Percentiles rank a stretch among this genome's conserved stretches.
These are phyloP conservation scores for Nymphalis io DNA, from an alignment of 1,140 invertebrate species.

Conservation along the genomic window DNA sequence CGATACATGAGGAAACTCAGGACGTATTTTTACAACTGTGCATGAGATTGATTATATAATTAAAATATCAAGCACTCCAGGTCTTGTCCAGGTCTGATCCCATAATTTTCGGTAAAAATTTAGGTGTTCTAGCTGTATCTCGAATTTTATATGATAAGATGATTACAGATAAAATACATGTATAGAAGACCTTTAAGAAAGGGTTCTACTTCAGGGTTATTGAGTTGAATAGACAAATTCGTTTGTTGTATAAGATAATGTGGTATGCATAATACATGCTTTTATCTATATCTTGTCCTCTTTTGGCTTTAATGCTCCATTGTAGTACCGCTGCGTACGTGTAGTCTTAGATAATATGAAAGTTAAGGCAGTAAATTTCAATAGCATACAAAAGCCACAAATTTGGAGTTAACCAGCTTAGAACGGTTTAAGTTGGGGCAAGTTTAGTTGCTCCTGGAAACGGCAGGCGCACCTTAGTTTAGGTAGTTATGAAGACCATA, in stretches of 20 bases:
- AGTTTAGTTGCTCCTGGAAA: slow-evolving; percentile 47
- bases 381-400: slow-evolving; percentile 75
- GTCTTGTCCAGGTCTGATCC: too few species aligned
- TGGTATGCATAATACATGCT: slow-evolving; percentile 36
- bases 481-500: slow-evolving; percentile 10
- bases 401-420: slow-evolving; percentile 68
- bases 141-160: not conserved
- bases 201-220: slow-evolving; percentile 24
- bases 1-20: too few species aligned
- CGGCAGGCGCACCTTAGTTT: slow-evolving; percentile 18
- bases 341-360: slow-evolving; percentile 55
- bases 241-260: slow-evolving; percentile 32
- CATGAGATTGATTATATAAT: too few species aligned
- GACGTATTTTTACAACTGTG: too few species aligned
- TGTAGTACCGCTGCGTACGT: slow-evolving; percentile 42
- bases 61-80: too few species aligned
- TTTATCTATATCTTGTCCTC: slow-evolving; percentile 38
- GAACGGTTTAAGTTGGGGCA: slow-evolving; percentile 58
- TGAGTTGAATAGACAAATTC: slow-evolving; percentile 35
- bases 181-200: slow-evolving; percentile 1
- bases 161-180: not conserved
- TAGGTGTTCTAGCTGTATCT: too few species aligned
- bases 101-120: too few species aligned
- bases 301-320: slow-evolving; percentile 40
- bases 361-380: slow-evolving; percentile 75